Conservation (phyloP, 2,113 vertebrate genomes). For the Trinectes maculatus region DNA sequence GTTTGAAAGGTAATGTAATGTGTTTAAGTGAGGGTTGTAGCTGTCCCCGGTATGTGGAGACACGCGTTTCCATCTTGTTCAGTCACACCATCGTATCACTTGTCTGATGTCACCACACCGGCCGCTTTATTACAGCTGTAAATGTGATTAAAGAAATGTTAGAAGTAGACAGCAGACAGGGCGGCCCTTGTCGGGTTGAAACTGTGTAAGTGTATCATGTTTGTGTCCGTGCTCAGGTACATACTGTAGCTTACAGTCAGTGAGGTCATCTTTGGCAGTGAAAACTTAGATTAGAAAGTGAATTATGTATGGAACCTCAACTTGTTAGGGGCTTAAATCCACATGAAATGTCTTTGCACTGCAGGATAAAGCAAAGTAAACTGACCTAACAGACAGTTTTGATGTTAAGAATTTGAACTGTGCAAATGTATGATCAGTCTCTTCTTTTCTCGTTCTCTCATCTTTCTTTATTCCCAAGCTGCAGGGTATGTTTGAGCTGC, state of each 20-base stretch:
- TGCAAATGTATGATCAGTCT: neutral
- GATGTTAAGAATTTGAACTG: neutral
- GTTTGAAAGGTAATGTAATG: slow-evolving; percentile 13
- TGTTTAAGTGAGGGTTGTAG: neutral
- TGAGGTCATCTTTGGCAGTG: neutral
- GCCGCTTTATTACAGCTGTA: slow-evolving; percentile 58
- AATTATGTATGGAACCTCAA: neutral
- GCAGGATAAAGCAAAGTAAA: neutral
- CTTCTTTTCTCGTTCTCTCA: too few species aligned
- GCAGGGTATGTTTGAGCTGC: neutral
- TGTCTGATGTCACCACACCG: slow-evolving; percentile 51
- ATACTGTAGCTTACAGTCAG: neutral
- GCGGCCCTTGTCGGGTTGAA: slow-evolving; percentile 29
- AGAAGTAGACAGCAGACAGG: slow-evolving; percentile 47
- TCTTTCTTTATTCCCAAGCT: slow-evolving; percentile 21
- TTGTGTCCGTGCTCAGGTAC: neutral
- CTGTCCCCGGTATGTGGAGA: slow-evolving; percentile 3
- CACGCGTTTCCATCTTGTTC: slow-evolving; percentile 45
- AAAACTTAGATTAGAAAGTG: neutral
- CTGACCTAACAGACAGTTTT: too few species aligned
- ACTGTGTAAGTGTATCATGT: slow-evolving; percentile 14
- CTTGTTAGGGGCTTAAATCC: neutral
- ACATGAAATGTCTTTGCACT: neutral
- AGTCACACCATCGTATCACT: slow-evolving; percentile 57
- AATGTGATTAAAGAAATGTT: slow-evolving; percentile 78